These are phyloP conservation scores for Erpetoichthys calabaricus DNA, from an alignment of 2,797 vertebrate species.

Conservation along the genomic window DNA sequence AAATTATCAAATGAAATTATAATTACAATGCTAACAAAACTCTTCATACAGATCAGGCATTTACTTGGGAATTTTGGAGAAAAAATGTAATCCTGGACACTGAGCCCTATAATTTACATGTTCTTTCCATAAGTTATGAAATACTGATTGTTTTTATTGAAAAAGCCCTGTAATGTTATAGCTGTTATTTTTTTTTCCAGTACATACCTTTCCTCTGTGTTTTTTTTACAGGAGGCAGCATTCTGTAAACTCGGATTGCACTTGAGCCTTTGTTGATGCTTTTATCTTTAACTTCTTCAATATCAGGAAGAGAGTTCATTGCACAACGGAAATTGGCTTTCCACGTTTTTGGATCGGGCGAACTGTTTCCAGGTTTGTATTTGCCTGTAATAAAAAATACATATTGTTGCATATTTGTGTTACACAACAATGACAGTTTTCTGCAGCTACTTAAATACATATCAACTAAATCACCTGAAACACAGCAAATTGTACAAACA, in stretches of 20 bases:
- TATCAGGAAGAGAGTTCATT: slow-evolving; percentile 91
- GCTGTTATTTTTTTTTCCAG: not conserved
- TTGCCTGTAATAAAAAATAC: slow-evolving; percentile 52
- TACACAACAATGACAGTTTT: too few species aligned
- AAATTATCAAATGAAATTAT: slow-evolving; percentile 3
- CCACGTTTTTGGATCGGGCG: slow-evolving; percentile 85
- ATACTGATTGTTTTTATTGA: not conserved
- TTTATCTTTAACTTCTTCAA: slow-evolving; percentile 80
- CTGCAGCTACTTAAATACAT: too few species aligned
- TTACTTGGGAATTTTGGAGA: too few species aligned
- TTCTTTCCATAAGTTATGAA: not conserved
- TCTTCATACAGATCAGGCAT: too few species aligned
- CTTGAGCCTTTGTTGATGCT: slow-evolving; percentile 83
- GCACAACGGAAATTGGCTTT: slow-evolving; percentile 97
- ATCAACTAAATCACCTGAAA: too few species aligned
- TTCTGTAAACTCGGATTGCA: slow-evolving; percentile 79
- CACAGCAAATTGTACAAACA: not conserved
- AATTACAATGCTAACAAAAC: too few species aligned
- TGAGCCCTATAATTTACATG: too few species aligned
- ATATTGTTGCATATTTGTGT: too few species aligned
- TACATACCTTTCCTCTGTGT: slow-evolving; percentile 51
- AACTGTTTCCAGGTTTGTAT: slow-evolving; percentile 52
- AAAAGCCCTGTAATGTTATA: not conserved
- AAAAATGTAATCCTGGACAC: too few species aligned
- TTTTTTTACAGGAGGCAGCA: slow-evolving; percentile 61